Evolutionary conservation across 64 coral and sea anemone genomes (phyloP).

Genomic region (Stichodactyla helianthus): DNA sequence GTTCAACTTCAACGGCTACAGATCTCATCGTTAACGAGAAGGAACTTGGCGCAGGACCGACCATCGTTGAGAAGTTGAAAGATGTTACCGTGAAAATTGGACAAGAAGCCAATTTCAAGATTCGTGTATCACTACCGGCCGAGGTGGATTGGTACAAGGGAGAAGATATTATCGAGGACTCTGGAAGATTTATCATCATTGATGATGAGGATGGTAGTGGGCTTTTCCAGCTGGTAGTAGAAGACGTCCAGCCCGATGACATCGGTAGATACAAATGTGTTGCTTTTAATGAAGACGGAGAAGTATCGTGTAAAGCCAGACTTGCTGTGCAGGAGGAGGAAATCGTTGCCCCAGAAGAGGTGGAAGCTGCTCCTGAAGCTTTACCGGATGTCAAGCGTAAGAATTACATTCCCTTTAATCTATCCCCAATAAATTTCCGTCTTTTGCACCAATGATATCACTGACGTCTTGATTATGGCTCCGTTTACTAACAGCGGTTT

Average conservation of each 20-base stretch:
- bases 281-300: slow-evolving; percentile 57
- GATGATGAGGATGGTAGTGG: slow-evolving; percentile 52
- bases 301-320: slow-evolving; percentile 46
- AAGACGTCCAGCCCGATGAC: slow-evolving; percentile 47
- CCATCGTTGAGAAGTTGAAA: slow-evolving; percentile 34
- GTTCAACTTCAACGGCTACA: slow-evolving; percentile 23
- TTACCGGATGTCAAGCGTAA: slow-evolving; percentile 1
- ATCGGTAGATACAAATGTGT: slow-evolving; percentile 62
- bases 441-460: slow-evolving; percentile 37
- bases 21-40: slow-evolving; percentile 57
- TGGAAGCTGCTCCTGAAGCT: slow-evolving; percentile 16
- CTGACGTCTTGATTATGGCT: slow-evolving; percentile 33
- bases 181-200: slow-evolving; percentile 55
- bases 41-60: slow-evolving; percentile 29
- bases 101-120: slow-evolving; percentile 40
- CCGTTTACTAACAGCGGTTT: background rate
- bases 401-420: slow-evolving; percentile 7
- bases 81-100: slow-evolving; percentile 29
- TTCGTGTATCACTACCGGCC: slow-evolving; percentile 42
- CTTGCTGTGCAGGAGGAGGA: slow-evolving; percentile 28
- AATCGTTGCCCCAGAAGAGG: slow-evolving; percentile 22
- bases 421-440: background rate
- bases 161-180: slow-evolving; percentile 54
- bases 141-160: slow-evolving; percentile 68
- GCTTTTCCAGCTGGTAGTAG: slow-evolving; percentile 53